Conservation (phyloP, 2,797 vertebrate genomes). For the Delichon dasypus region DNA sequence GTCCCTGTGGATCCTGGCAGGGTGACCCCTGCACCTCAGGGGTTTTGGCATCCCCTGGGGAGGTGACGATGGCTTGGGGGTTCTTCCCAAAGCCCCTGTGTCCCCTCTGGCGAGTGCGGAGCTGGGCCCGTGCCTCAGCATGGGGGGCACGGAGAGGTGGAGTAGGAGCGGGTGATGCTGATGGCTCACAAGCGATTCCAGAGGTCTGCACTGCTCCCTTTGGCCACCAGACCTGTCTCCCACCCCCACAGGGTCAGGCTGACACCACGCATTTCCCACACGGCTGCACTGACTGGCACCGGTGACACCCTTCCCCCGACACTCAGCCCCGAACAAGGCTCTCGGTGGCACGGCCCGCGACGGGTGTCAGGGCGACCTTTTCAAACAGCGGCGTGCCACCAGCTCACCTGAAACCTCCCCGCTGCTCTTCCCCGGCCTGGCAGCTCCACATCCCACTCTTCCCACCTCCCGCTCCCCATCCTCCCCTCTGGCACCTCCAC, state of each 20-base stretch:
- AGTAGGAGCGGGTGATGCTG: background rate
- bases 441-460: background rate
- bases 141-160: fast-evolving
- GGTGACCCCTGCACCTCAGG: background rate
- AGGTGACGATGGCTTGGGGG: background rate
- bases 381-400: background rate
- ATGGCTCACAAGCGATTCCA: background rate
- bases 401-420: background rate
- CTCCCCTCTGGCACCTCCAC: background rate
- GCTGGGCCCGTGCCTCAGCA: background rate
- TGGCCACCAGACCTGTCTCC: background rate
- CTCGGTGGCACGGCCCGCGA: fast-evolving
- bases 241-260: background rate
- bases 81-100: background rate
- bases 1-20: background rate
- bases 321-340: background rate
- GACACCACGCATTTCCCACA: background rate
- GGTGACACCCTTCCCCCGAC: background rate
- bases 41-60: background rate
- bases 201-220: background rate
- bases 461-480: fast-evolving
- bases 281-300: fast-evolving
- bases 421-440: fast-evolving
- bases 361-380: background rate
- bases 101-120: fast-evolving